Base-by-base conservation (phyloP, 1,140 invertebrate genomes). In the Lepidurus arcticus region DNA sequence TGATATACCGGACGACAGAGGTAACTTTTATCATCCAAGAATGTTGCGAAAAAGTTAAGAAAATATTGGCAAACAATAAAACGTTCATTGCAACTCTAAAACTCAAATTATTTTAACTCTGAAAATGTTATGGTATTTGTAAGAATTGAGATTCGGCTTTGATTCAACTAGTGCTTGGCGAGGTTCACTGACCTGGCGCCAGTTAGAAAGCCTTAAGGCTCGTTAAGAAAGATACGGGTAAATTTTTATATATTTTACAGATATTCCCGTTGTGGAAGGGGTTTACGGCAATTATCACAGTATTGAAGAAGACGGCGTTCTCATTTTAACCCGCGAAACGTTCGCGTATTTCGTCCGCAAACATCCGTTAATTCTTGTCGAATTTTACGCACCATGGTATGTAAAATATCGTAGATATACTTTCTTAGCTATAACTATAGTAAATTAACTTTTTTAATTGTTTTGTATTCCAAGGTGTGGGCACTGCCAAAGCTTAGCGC, bases 331-430 rank as follows among this genome's bases (percentile, higher is more conserved):
- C 11, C 79, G 82, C 13, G 82, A 85, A 21, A 88, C 86, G 76
- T 88, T 88, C 83, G 84, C 87, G 73, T 81, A 85, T 77, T 83
- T 85, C 47, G 82, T 88, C 34, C 81, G 82, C 26, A 78, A 81
- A 16, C 82, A 84, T 47, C 83, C 85, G n/a, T 83, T 82, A 44
- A 82, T 87, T 26, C 81, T 88, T 42, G 86, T 88, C 9, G 87
- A 88, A 81, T 88, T 88, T 81, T 88, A 87, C 84, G 87, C 87
- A 11, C 87, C 87, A 42, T 88, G 87, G 87, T 88, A 83, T 81
- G 80, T 76, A 13, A 44, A 47, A 11, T 74, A 78, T 21, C n/a
- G 42, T 76, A 4, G 34, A 34, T 34, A 34, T 34, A 34, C 34
- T 34, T 34, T 34, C 3, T 34, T 34, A 3, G 34, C 34, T 42